Evolutionary conservation across 2,797 vertebrate genomes (phyloP).

Genomic region (Avahi laniger): DNA sequence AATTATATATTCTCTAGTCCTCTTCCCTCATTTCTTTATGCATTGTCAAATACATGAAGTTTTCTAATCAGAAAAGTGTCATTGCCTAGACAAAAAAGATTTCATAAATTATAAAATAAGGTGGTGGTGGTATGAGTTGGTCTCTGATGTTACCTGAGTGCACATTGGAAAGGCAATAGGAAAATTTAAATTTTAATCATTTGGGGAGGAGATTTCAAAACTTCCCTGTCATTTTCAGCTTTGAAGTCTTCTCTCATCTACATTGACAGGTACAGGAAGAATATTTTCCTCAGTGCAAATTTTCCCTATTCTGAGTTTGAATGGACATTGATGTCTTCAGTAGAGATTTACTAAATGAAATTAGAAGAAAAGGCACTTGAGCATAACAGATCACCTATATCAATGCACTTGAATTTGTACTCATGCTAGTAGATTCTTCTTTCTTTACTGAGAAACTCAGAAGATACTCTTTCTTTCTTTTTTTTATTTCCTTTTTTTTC

Average conservation of each 20-base stretch:
- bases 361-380: not conserved
- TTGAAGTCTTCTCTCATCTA: not conserved
- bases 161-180: accelerated
- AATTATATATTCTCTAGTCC: not conserved
- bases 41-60: not conserved
- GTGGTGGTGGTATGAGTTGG: not conserved
- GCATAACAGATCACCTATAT: not conserved
- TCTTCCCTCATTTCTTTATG: not conserved
- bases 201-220: not conserved
- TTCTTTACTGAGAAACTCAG: not conserved
- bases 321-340: not conserved
- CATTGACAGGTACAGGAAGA: not conserved
- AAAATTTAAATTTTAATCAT: not conserved
- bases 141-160: not conserved
- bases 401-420: not conserved
- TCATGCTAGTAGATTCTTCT: not conserved
- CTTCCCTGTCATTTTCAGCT: not conserved
- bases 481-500: not conserved
- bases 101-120: not conserved
- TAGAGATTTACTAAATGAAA: not conserved
- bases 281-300: not conserved
- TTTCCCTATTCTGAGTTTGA: not conserved
- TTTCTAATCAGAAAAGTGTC: not conserved
- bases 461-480: too few species aligned
- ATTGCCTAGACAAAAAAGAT: not conserved